Base-by-base conservation (phyloP, 2,888 invertebrate genomes). In the Eremobia ochroleuca region DNA sequence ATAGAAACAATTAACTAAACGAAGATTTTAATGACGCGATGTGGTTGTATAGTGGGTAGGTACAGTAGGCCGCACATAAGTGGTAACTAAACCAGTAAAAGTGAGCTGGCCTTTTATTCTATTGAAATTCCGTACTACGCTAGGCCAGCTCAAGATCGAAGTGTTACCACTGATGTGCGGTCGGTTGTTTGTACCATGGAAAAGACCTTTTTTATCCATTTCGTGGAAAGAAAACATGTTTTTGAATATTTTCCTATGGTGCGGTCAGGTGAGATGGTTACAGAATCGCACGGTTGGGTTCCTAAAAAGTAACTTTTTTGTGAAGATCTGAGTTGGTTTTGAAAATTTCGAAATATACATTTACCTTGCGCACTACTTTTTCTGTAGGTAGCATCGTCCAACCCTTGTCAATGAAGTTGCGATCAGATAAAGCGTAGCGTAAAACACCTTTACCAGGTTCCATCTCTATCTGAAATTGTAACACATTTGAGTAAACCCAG, bases 301-400 rank as follows among this genome's bases (percentile, higher is more conserved):
- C n/a, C n/a, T n/a, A n/a, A n/a, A n/a, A n/a, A n/a, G n/a, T n/a
- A n/a, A n/a, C n/a, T n/a, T 34, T 66, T 43, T 46, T 46, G 8
- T 25, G 1, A 25, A 67, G 9, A 34, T n/a, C 15, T 3, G 25
- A 67, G 46, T 15, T 46, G 25, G n/a, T 68, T 9, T 71, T n/a
- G 4, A 71, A 31, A 43, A 25, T 37, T 11, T 11, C 11, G 2
- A 73, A 71, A 31, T 28, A 49, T 46, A 15, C 18, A 43, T 59
- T 64, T 91, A 95, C 96, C 92, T 96, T 96, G 58, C 95, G 92
- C 18, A 96, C 95, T n/a, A 96, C 92, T 93, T 96, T 96, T 85
- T 96, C 95, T n/a, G 95, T 96, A 28, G 96, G 96, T 59, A 96
- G 82, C 93, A 94, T 92, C n/a, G 96, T 96, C 96, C 96, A 96